phyloP scores from a whole-genome alignment of 2,888 invertebrate species.

The Drosophila neonasuta region DNA sequence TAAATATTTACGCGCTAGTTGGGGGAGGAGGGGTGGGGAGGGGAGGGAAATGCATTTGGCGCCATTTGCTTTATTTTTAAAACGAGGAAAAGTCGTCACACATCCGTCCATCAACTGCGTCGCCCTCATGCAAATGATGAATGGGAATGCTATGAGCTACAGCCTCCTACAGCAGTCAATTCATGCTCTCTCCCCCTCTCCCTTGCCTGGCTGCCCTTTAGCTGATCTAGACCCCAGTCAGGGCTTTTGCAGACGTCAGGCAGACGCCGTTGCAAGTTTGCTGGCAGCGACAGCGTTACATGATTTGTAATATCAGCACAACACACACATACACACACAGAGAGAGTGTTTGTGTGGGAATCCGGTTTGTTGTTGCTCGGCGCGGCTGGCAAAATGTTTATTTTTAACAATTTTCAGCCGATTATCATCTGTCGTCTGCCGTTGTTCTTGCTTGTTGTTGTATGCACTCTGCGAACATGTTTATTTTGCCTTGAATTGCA shows the following conservation, averaged over 20 bases:
- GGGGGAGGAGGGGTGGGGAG: too few species aligned
- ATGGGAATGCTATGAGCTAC: constrained; percentile 47
- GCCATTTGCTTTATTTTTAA: constrained; percentile 71
- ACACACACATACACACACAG: constrained; percentile 24
- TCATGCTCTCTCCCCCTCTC: neutral
- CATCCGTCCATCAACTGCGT: constrained; percentile 71
- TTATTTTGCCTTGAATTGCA: constrained; percentile 65
- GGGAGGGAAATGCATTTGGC: constrained; percentile 61
- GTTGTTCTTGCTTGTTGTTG: constrained; percentile 23
- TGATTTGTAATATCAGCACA: constrained; percentile 75
- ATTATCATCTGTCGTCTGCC: constrained; percentile 70
- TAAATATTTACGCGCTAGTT: constrained; percentile 46
- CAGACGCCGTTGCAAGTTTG: constrained; percentile 55
- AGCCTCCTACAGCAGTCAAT: constrained; percentile 19
- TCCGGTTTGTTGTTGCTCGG: constrained; percentile 60
- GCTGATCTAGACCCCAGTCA: neutral
- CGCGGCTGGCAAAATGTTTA: constrained; percentile 53
- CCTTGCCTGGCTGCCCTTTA: neutral
- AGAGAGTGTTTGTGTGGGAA: constrained; percentile 33
- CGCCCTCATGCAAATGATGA: constrained; percentile 59
- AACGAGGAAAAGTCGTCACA: constrained; percentile 71
- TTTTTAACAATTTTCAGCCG: constrained; percentile 68
- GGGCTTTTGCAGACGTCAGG: constrained; percentile 65
- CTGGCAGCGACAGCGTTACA: constrained; percentile 56
- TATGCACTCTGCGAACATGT: constrained; percentile 49